phyloP scores from a whole-genome alignment of 2,888 invertebrate genomes.

The Amphipoea lucens region DNA sequence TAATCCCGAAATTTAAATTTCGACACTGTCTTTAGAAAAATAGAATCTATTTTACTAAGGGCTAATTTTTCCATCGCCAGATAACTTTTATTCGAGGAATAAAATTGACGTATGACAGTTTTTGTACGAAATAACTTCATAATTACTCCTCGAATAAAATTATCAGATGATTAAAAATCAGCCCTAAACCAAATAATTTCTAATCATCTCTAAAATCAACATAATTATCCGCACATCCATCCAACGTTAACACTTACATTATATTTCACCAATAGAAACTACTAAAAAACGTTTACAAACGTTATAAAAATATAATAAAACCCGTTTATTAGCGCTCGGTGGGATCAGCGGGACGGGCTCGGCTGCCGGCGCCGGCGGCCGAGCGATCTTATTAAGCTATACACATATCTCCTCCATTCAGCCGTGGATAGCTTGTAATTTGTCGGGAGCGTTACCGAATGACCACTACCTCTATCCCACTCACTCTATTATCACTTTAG shows the following conservation, averaged over 20 bases:
- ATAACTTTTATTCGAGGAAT: too few relatives aligned
- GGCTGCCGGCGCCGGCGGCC: conserved; percentile 29
- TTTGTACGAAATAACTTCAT: too few relatives aligned
- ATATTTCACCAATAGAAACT: conserved; percentile 43
- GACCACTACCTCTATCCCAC: conserved; percentile 23
- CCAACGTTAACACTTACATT: conserved; percentile 4
- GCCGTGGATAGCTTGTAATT: conserved; percentile 59
- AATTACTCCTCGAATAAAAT: too few relatives aligned
- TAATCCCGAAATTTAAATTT: not conserved
- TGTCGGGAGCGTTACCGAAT: conserved; percentile 49
- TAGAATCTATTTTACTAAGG: not conserved
- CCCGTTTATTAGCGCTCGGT: conserved; percentile 58
- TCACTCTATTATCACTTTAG: conserved; percentile 39
- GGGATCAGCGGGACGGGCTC: conserved; percentile 49
- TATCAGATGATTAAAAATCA: too few relatives aligned
- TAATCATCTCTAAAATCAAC: conserved; percentile 1
- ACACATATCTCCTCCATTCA: conserved; percentile 60
- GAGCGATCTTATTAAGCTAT: conserved; percentile 65
- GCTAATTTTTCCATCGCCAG: too few relatives aligned
- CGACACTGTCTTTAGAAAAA: not conserved
- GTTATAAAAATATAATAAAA: conserved; percentile 62
- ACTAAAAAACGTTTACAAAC: conserved; percentile 49
- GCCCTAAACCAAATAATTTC: not conserved
- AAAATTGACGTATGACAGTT: too few relatives aligned
- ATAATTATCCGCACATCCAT: not conserved